Evolutionary conservation across 2,113 vertebrate species (phyloP).

Genomic region (Carettochelys insculpta): DNA sequence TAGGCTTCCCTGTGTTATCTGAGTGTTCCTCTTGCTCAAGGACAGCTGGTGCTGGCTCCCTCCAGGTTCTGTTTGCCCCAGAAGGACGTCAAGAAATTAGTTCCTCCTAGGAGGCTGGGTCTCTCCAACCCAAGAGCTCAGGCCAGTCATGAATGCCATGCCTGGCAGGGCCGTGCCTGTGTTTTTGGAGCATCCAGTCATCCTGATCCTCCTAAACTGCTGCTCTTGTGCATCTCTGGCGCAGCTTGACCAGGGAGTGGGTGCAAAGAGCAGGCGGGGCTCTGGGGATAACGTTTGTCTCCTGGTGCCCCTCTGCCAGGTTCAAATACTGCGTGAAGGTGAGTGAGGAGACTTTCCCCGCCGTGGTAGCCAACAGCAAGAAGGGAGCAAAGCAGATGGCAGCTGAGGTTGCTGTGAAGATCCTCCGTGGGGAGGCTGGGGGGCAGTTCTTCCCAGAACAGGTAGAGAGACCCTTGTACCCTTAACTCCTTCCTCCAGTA

Average conservation of each 20-base stretch:
- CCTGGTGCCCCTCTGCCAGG: conserved; percentile 72
- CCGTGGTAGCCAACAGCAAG: conserved; percentile 92
- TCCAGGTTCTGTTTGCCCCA: background rate
- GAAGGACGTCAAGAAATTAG: background rate
- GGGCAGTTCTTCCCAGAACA: conserved; percentile 74
- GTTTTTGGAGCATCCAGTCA: background rate
- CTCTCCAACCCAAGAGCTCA: background rate
- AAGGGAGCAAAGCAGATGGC: conserved; percentile 95
- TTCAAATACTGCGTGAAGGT: conserved; percentile 94
- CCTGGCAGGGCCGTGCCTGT: background rate
- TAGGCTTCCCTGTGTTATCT: background rate
- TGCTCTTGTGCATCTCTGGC: background rate
- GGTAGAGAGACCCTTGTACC: conserved; percentile 63
- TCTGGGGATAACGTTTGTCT: background rate
- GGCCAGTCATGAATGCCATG: background rate
- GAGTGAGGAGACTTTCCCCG: conserved; percentile 85
- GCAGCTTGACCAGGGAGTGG: background rate
- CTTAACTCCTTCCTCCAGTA: accelerated
- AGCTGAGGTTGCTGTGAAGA: conserved; percentile 92
- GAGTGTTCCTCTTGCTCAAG: background rate
- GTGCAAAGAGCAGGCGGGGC: background rate
- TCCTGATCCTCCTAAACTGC: background rate
- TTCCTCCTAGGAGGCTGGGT: background rate
- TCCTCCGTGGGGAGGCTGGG: conserved; percentile 81
- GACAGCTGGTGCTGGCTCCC: background rate